These are phyloP conservation scores for Aleiodes testaceus DNA, from an alignment of 2,888 invertebrate genomes.

Conservation along the genomic window DNA sequence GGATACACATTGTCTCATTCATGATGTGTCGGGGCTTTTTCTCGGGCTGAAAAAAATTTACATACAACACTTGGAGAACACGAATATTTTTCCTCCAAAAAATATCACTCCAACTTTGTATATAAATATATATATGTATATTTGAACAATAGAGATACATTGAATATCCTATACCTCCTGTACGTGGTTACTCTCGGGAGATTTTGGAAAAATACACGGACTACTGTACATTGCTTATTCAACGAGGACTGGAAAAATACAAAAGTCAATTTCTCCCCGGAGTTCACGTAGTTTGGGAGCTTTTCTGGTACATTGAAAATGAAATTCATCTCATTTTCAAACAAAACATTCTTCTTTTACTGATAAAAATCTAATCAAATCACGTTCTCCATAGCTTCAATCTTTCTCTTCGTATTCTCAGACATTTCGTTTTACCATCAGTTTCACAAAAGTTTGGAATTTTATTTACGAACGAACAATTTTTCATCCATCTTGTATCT, in stretches of 20 bases:
- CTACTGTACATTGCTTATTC: slow-evolving; percentile 3
- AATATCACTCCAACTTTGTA: background rate
- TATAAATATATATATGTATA: too few species aligned
- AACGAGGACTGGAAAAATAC: slow-evolving; percentile 41
- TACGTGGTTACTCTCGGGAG: slow-evolving; percentile 25
- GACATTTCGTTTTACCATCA: too few species aligned
- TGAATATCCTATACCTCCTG: slow-evolving; percentile 41
- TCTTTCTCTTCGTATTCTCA: background rate
- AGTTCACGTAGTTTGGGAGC: background rate
- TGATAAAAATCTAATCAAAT: slow-evolving; percentile 41
- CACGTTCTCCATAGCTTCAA: slow-evolving; percentile 28
- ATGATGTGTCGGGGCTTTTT: too few species aligned
- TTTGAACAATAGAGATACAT: slow-evolving; percentile 11
- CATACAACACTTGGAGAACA: slow-evolving; percentile 1
- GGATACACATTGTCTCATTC: too few species aligned
- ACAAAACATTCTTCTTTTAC: slow-evolving; percentile 31
- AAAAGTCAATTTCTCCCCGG: slow-evolving; percentile 40
- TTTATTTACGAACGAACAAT: too few species aligned
- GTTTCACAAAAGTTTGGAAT: too few species aligned
- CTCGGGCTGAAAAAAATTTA: background rate
- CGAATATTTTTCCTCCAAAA: background rate
- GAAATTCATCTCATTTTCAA: slow-evolving; percentile 47
- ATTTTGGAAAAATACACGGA: slow-evolving; percentile 15
- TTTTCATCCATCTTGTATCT: too few species aligned
- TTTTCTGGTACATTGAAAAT: background rate